phyloP scores from a whole-genome alignment of 2,113 vertebrate genomes.

The Lagenorhynchus albirostris region DNA sequence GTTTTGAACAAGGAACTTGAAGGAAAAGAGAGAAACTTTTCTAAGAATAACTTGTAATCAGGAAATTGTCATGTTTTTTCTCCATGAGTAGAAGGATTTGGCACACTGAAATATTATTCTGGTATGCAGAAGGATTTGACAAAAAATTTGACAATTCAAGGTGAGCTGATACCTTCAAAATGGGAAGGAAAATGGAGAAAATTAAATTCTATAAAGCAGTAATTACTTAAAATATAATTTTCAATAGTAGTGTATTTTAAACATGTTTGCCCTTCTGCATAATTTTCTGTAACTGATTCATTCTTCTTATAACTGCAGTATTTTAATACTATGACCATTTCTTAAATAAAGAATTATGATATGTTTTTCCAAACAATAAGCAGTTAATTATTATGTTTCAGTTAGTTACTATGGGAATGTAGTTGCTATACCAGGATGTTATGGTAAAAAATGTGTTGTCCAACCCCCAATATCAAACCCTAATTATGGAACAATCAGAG shows the following conservation, averaged over 20 bases:
- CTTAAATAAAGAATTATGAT: constrained; percentile 16
- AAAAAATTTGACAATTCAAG: neutral
- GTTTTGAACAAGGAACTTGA: neutral
- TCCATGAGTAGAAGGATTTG: neutral
- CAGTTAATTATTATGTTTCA: constrained; percentile 13
- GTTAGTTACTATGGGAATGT: neutral
- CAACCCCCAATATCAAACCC: neutral
- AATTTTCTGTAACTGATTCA: neutral
- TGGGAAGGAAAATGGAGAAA: neutral
- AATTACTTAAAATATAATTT: neutral
- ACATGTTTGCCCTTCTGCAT: neutral
- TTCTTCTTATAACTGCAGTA: neutral
- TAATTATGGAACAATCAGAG: constrained; percentile 21
- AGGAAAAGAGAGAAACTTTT: neutral
- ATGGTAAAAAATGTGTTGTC: neutral
- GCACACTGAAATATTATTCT: neutral
- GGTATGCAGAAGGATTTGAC: neutral
- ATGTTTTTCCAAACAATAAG: neutral
- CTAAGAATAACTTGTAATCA: neutral
- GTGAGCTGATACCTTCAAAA: neutral
- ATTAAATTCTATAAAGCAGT: neutral
- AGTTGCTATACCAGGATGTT: neutral
- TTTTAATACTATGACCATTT: neutral
- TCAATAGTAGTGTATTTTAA: neutral
- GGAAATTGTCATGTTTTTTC: neutral